Percentiles rank a stretch among this genome's conserved stretches.
Evolutionary conservation across 2,888 invertebrate genomes (phyloP).

Genomic region (Drosophila algonquin): DNA sequence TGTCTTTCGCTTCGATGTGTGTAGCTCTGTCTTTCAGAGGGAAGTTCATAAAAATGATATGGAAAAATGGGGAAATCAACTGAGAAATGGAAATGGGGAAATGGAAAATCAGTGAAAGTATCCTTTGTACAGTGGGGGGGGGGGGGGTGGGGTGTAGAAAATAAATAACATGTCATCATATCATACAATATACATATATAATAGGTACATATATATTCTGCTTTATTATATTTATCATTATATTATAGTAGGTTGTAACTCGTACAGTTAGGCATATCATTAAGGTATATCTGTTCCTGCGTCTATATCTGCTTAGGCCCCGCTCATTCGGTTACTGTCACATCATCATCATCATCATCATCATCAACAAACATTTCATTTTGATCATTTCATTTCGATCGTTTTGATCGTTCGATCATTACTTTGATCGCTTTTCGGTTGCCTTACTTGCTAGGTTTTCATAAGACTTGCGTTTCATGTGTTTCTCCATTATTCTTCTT

Average conservation of each 20-base stretch:
- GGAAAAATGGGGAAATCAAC: background rate
- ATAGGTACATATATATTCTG: conserved; percentile 2
- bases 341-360: conserved; percentile 2
- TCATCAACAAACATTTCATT: background rate
- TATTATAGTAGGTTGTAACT: conserved; percentile 32
- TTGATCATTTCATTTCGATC: conserved; percentile 33
- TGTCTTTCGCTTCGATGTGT: background rate
- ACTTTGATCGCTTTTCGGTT: conserved; percentile 61
- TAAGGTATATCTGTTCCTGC: conserved; percentile 35
- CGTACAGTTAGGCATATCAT: conserved; percentile 40
- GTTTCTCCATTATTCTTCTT: conserved; percentile 66
- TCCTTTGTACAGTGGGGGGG: background rate
- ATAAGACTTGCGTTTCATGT: conserved; percentile 84
- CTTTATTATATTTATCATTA: conserved; percentile 28
- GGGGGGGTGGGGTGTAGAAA: background rate
- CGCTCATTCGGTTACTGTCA: conserved; percentile 11
- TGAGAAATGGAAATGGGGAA: too few species aligned
- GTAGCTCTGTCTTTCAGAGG: conserved; percentile 1
- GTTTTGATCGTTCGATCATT: background rate
- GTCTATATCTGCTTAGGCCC: conserved; percentile 6
- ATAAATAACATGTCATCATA: background rate
- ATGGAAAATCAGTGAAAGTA: background rate
- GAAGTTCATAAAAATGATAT: background rate
- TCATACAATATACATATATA: background rate
- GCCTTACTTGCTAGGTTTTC: conserved; percentile 83